A percentile compares a stretch with the other conserved stretches of the same genome.
Conservation (phyloP, 2,888 invertebrate species). For the Poecilus cupreus region DNA sequence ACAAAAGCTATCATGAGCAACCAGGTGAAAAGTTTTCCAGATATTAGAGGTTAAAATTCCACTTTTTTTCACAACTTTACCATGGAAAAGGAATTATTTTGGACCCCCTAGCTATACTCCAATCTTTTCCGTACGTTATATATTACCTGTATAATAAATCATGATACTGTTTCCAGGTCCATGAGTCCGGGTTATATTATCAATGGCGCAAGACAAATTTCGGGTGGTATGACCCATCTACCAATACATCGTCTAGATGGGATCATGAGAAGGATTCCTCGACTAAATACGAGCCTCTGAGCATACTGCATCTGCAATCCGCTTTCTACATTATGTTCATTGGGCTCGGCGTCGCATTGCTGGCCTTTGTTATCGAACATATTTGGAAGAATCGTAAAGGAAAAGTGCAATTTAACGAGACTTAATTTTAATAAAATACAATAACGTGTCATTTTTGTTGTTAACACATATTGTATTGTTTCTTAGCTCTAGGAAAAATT, state of each 20-base stretch:
- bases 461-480: no score
- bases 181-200: slow-evolving; percentile 36
- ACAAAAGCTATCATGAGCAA: background rate
- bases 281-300: background rate
- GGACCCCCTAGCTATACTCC: no score
- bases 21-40: no score
- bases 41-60: background rate
- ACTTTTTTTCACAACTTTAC: background rate
- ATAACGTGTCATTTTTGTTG: no score
- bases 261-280: background rate
- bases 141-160: background rate
- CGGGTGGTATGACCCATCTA: background rate
- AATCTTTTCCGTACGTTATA: no score
- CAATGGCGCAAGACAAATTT: slow-evolving; percentile 12
- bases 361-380: background rate
- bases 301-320: background rate
- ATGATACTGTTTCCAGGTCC: background rate
- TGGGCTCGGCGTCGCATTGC: background rate
- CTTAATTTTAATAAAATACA: no score
- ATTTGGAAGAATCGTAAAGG: background rate
- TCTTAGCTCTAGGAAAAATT: no score
- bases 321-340: background rate
- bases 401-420: no score
- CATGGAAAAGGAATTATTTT: no score
- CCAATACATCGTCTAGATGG: background rate